Percentiles rank a stretch among this genome's conserved stretches.
Conservation (phyloP, 2,113 vertebrate genomes). For the Psettodes erumei region DNA sequence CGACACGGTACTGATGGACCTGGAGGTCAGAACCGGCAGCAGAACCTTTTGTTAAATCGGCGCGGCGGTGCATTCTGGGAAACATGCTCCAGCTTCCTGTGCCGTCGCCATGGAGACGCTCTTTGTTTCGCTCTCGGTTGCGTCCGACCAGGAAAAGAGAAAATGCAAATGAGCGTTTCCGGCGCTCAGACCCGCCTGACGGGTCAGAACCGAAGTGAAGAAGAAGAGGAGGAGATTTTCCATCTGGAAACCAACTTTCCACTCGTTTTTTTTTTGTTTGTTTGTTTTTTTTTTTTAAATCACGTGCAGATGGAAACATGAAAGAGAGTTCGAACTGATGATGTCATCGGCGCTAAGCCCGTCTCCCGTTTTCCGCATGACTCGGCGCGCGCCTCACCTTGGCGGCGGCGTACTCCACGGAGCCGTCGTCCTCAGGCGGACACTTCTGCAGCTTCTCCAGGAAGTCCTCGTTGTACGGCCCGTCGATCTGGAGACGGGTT, state of each 20-base stretch:
- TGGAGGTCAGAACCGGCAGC: slow-evolving; percentile 61
- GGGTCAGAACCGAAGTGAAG: no score
- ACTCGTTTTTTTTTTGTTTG: no score
- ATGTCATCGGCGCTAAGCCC: not conserved
- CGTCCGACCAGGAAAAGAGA: no score
- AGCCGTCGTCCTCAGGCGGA: slow-evolving; percentile 90
- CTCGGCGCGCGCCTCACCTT: slow-evolving; percentile 83
- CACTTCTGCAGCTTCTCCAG: slow-evolving; percentile 91
- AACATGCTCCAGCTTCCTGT: not conserved
- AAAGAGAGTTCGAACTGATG: not conserved
- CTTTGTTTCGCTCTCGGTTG: not conserved
- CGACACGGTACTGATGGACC: slow-evolving; percentile 96
- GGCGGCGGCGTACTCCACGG: slow-evolving; percentile 88
- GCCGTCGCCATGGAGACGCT: not conserved
- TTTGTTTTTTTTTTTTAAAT: no score
- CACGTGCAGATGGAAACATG: no score
- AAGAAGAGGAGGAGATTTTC: no score
- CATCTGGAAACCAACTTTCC: no score
- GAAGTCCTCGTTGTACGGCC: slow-evolving; percentile 92
- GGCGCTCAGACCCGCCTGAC: no score
- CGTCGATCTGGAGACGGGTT: slow-evolving; percentile 89
- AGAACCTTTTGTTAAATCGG: no score
- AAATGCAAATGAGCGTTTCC: no score
- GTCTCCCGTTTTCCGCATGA: not conserved
- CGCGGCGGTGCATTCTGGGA: no score